Base-by-base conservation (phyloP, 2,888 invertebrate species). In the Adelphocoris suturalis region DNA sequence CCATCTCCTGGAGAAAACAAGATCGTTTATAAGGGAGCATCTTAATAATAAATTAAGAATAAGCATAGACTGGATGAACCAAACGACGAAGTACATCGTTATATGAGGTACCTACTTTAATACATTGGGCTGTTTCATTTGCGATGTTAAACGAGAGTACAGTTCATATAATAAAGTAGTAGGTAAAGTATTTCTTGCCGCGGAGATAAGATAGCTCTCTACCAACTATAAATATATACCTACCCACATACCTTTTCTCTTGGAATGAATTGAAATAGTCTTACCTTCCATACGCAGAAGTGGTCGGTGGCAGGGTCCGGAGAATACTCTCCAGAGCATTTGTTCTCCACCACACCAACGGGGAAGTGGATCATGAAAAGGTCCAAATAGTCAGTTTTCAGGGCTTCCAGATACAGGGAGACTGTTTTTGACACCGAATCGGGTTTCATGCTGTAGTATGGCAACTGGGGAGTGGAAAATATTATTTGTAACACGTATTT, bases 1-100 rank as follows among this genome's bases (percentile, higher is more conserved):
- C 95, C 94, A 97, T 94, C 91, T 94, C 95, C 95, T 96, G 47
- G 7, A 12, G n/a, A 61, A 19, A 46, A 16, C 13, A 52, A 52
- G 2, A 52, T 11, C 2, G 37, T 7, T 37, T 37, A 4, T 7
- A 37, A 37, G 37, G 7, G 37, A 37, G 3, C 7, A 2, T 4
- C 37, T 37, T 37, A 4, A 7, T 2, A 37, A 4, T 2, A 37
- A 37, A 37, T 37, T 7, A 37, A 7, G 3, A 37, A 37, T 37
- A 37, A 37, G 37, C 37, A 37, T n/a, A n/a, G 7, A 37, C 37
- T 37, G 7, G n/a, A 37, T 37, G 7, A 7, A 37, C 37, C 37
- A 37, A 37, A 37, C 37, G 2, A 7, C 37, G 37, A 37, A 7
- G 37, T 7, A 7, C 7, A 37, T 37, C 3, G n/a, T n/a, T n/a